Percentiles rank a stretch among this genome's conserved stretches.
Evolutionary conservation across 1,140 invertebrate genomes (phyloP).

Genomic region (Dinothrombium tinctorium): DNA sequence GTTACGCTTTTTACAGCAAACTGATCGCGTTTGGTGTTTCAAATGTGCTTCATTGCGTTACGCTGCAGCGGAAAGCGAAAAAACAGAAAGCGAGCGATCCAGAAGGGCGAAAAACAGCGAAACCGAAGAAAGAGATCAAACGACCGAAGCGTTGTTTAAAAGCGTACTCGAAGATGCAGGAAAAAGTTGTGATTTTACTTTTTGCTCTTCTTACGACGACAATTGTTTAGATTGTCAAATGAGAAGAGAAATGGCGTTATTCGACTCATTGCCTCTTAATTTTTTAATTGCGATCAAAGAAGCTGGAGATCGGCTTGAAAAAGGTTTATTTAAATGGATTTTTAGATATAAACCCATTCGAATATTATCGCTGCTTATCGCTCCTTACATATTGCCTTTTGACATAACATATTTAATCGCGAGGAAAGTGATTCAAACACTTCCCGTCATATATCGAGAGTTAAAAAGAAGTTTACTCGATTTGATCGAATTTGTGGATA

Average conservation of each 20-base stretch:
- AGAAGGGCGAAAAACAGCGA: slow-evolving; percentile 9
- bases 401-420: slow-evolving; percentile 36
- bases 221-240: slow-evolving; percentile 15
- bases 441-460: slow-evolving; percentile 10
- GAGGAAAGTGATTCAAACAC: slow-evolving; percentile 6
- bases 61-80: slow-evolving; percentile 5
- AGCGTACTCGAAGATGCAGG: background rate
- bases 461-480: slow-evolving; percentile 5
- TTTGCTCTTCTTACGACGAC: slow-evolving; percentile 11
- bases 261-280: slow-evolving; percentile 18
- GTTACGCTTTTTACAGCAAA: slow-evolving; percentile 65
- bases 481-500: slow-evolving; percentile 9
- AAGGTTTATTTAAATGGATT: slow-evolving; percentile 65
- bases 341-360: slow-evolving; percentile 56
- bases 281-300: slow-evolving; percentile 48
- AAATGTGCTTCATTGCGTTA: slow-evolving; percentile 13
- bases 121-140: background rate
- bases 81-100: slow-evolving; percentile 6
- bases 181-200: too few relatives aligned
- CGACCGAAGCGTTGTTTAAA: background rate
- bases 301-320: slow-evolving; percentile 69
- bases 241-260: slow-evolving; percentile 14
- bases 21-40: slow-evolving; percentile 26
- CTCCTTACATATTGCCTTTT: slow-evolving; percentile 58
- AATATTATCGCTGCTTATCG: slow-evolving; percentile 43